A percentile compares a stretch with the other conserved stretches of the same genome.
These are phyloP conservation scores for Rhynchophorus ferrugineus DNA, from an alignment of 1,140 invertebrate species.

Conservation along the genomic window DNA sequence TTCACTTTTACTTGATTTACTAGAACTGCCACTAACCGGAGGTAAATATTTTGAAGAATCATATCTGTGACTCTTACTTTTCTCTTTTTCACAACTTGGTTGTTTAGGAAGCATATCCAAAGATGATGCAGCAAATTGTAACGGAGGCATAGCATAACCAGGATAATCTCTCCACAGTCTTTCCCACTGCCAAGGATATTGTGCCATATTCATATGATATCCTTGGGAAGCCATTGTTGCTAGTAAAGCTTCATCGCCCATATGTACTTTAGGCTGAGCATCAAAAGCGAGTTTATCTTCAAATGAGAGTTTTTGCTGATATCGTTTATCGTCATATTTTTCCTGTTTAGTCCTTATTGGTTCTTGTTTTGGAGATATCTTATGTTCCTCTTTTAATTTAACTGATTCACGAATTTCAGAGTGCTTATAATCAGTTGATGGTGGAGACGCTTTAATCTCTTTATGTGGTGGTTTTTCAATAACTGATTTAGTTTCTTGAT, in stretches of 20 bases:
- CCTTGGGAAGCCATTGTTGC: conserved; percentile 49
- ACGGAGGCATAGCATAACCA: conserved; percentile 30
- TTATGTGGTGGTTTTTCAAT: conserved; percentile 20
- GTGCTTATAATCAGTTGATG: conserved; percentile 28
- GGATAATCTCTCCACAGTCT: conserved; percentile 39
- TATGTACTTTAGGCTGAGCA: conserved; percentile 28
- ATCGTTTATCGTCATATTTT: conserved; percentile 31
- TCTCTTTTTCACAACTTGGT: conserved; percentile 37
- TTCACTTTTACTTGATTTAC: conserved; percentile 28
- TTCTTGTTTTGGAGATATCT: conserved; percentile 32
- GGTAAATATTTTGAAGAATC: conserved; percentile 15
- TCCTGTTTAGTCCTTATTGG: conserved; percentile 33
- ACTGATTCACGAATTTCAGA: conserved; percentile 19
- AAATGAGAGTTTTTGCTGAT: conserved; percentile 25
- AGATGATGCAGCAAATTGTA: conserved; percentile 32
- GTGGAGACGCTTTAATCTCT: conserved; percentile 12
- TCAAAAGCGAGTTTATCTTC: conserved; percentile 31
- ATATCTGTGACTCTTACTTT: conserved; percentile 34
- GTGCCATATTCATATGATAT: conserved; percentile 39
- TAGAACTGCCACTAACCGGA: conserved; percentile 19
- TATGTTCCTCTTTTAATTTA: conserved; percentile 40
- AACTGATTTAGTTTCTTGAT: conserved; percentile 18
- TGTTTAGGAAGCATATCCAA: conserved; percentile 35
- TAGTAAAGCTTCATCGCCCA: conserved; percentile 43
- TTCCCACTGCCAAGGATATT: conserved; percentile 58